Evolutionary conservation across 2,113 vertebrate species (phyloP).

Genomic region (Dinomys branickii): DNA sequence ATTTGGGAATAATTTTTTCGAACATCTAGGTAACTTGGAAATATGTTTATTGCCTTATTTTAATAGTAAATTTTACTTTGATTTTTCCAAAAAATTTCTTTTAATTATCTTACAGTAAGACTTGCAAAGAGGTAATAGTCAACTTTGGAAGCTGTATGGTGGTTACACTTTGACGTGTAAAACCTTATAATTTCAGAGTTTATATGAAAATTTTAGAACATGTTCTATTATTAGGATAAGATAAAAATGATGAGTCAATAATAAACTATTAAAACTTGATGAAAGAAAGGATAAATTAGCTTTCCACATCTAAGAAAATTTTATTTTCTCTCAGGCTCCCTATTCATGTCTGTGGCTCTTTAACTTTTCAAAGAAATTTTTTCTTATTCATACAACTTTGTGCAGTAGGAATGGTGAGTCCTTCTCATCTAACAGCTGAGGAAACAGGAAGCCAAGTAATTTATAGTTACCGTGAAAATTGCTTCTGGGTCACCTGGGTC

Average conservation of each 20-base stretch:
- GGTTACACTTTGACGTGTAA: not conserved
- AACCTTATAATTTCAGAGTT: not conserved
- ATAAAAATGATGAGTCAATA: not conserved
- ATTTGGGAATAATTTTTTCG: constrained; percentile 16
- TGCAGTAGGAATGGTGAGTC: not conserved
- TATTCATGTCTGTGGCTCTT: not conserved
- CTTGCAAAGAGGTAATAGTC: not conserved
- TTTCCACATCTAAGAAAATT: not conserved
- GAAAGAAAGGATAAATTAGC: not conserved
- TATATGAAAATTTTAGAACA: not conserved
- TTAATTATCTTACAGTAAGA: not conserved
- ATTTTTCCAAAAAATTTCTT: not conserved
- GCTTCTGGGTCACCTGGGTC: not conserved
- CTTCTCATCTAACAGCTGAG: not conserved
- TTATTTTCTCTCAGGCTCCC: not conserved
- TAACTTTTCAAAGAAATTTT: constrained; percentile 16
- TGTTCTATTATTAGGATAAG: not conserved
- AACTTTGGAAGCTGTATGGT: not conserved
- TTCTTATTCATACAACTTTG: not conserved
- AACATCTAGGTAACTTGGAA: not conserved
- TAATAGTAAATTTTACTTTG: not conserved
- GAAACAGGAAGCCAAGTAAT: not conserved
- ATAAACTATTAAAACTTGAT: constrained; percentile 5
- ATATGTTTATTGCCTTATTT: constrained; percentile 4
- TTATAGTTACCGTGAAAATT: not conserved